Base-by-base conservation (phyloP, 2,113 vertebrate genomes). In the Carettochelys insculpta region DNA sequence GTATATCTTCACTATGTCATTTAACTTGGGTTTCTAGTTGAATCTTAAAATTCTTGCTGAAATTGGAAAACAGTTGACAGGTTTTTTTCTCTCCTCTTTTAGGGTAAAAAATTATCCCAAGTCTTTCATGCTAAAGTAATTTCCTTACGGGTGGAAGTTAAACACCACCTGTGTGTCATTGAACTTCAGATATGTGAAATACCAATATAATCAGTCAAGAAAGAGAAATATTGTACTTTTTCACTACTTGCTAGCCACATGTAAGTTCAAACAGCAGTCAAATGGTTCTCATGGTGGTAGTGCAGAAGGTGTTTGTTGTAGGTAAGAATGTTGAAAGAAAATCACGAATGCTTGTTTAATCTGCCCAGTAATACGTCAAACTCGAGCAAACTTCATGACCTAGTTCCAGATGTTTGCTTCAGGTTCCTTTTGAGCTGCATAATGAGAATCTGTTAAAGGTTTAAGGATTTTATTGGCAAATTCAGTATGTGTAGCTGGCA, bases 381-480 rank as follows among this genome's bases (percentile, higher is more conserved):
- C 80, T 51, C 68, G 14, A 56, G 50, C 50, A 76, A 38, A 6
- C 61, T 38, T 82, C 43, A 3, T 11, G 19, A 77, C 48, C 85
- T 47, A 14, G 19, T 68, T 56, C 48, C 51, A 27, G 29, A n/a
- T 43, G 82, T 48, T 83, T 52, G n/a, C 48, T 52, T 29, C 45
- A 5, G 17, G n/a, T 38, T 73, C 77, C 29, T 79, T 73, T 52
- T 10, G 48, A 89, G 45, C 10, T 48, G 56, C 1, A 1, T 50
- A 27, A 43, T n/a, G 52, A 51, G 68, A 89, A 20, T n/a, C 58
- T 51, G 2, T 58, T 87, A 71, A 73, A 78, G 92, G 58, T 80
- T 88, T 76, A 75, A 45, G 53, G n/a, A n/a, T 77, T 91, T 76
- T 56, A 47, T 56, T 88, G 80, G 82, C 82, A 80, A 80, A 52